A percentile compares a stretch with the other conserved stretches of the same genome.
Conservation (phyloP, 2,113 vertebrate genomes). For the Prunella fulvescens region DNA sequence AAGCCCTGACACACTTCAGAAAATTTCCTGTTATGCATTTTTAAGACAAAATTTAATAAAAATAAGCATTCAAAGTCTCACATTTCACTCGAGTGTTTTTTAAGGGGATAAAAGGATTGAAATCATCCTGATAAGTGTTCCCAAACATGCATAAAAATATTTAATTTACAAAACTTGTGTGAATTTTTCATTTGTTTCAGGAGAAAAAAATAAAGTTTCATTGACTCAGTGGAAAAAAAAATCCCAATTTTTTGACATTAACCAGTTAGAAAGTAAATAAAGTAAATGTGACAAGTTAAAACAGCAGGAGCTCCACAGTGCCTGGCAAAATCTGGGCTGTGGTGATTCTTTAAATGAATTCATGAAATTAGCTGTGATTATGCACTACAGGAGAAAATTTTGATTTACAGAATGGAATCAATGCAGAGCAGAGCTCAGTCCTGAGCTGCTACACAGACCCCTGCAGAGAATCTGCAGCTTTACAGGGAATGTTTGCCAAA, state of each 20-base stretch:
- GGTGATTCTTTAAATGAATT: not conserved
- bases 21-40: not conserved
- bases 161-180: not conserved
- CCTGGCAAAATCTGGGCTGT: not conserved
- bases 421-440: not conserved
- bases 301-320: not conserved
- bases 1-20: slow-evolving; percentile 23
- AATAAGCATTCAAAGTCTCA: not conserved
- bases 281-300: not conserved
- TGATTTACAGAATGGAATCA: not conserved
- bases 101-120: not conserved
- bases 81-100: not conserved
- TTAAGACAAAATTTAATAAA: not conserved
- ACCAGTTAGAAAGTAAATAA: not conserved
- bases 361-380: not conserved
- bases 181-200: not conserved
- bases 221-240: not conserved
- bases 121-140: not conserved
- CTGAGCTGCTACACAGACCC: not conserved
- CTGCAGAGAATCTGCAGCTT: not conserved
- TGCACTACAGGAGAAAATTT: not conserved
- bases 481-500: not conserved
- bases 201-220: not conserved
- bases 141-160: not conserved
- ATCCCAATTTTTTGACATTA: not conserved